Conservation (phyloP, 2,888 invertebrate genomes). For the Linnaemya vulpina region DNA sequence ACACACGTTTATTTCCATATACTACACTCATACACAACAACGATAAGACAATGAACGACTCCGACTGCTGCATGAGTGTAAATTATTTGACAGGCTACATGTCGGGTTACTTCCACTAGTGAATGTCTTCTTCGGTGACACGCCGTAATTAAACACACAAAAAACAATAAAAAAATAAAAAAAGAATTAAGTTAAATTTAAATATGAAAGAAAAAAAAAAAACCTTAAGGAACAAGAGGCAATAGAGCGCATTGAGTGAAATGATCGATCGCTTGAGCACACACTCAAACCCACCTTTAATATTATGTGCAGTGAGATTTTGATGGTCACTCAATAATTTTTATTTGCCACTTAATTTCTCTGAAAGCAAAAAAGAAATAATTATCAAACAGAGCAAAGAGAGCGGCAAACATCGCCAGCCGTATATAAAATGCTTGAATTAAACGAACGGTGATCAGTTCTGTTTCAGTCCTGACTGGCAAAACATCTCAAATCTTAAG, state of each 20-base stretch:
- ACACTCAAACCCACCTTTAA: conserved; percentile 39
- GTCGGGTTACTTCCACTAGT: conserved; percentile 11
- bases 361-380: neutral
- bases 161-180: neutral
- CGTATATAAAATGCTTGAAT: conserved; percentile 65
- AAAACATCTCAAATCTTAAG: conserved; percentile 52
- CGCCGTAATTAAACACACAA: conserved; percentile 13
- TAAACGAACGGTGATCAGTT: conserved; percentile 61
- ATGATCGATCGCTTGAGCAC: conserved; percentile 45
- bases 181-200: no score
- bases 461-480: conserved; percentile 70
- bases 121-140: conserved; percentile 39
- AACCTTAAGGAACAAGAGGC: conserved; percentile 25
- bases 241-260: conserved; percentile 47
- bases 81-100: conserved; percentile 32
- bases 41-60: conserved; percentile 9
- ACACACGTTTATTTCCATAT: neutral
- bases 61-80: conserved; percentile 13
- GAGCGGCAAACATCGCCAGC: conserved; percentile 22
- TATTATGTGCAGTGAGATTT: conserved; percentile 38
- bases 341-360: conserved; percentile 18
- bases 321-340: conserved; percentile 33
- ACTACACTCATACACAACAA: neutral
- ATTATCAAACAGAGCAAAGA: conserved; percentile 34
- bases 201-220: no score